Evolutionary conservation across 2,888 invertebrate genomes (phyloP), one percentile per base, ranked within the genome.

Genomic region (Netelia inedita): DNA sequence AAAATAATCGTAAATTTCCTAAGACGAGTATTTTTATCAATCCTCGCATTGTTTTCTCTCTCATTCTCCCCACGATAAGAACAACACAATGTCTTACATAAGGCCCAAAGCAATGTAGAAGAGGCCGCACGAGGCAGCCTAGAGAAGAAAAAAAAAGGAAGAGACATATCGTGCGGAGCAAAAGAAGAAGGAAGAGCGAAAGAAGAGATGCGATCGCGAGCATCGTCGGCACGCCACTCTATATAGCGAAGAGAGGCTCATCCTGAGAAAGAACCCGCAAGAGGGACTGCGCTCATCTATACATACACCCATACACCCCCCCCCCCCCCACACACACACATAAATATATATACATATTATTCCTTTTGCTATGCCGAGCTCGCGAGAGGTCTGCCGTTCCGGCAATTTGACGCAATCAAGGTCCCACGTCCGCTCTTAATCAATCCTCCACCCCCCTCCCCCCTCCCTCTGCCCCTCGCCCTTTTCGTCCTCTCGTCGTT

Each of bases 371-470:
- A 35, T 75, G 68, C 65, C 63, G 79, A 71, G 73, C 72, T 46
- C 72, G 86, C 73, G 69, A 79, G 79, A 79, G 79, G 82, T 82
- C 82, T 85, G 79, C 79, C 87, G 89, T 90, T 90, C 86, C 88
- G 88, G 85, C 79, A 87, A 89, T 88, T 91, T 91, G 87, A 90
- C 89, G 87, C 88, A 89, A 89, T 87, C 90, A 90, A 90, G 88
- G 88, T 85, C 87, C 85, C 81, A 74, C 85, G 79, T 82, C 83
- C 85, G 79, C 86, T 87, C 82, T 85, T 89, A 90, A 89, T 89
- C 88, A 87, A 88, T 88, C 84, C 85, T 82, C 28, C 72, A 69
- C 3, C 68, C 65, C 9, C 46, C 23, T 16, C 35, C 23, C 19
- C 53, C 72, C 75, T 89, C 89, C 91, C 91, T 74, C 75, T 86